Percentiles rank a stretch among this genome's conserved stretches.
Conservation (phyloP, 2,113 vertebrate species). For the Cranoglanis bouderius region DNA sequence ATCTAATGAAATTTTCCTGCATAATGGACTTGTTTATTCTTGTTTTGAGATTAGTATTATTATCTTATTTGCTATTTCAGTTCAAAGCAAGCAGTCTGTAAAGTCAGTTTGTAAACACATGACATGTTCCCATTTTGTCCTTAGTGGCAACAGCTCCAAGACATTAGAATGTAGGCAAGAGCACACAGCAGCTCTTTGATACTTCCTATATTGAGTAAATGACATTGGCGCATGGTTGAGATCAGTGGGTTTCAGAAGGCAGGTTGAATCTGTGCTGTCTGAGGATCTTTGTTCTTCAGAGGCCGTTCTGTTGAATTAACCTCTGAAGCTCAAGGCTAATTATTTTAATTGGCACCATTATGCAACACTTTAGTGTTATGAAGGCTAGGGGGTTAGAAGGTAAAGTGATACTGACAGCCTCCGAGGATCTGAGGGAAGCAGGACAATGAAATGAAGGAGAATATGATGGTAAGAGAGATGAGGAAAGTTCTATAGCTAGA, state of each 20-base stretch:
- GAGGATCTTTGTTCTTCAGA: not conserved
- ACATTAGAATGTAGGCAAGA: not conserved
- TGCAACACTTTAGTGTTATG: slow-evolving; percentile 36
- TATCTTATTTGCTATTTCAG: slow-evolving; percentile 4
- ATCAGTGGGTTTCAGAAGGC: slow-evolving; percentile 24
- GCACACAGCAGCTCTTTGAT: slow-evolving; percentile 30
- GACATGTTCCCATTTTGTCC: not conserved
- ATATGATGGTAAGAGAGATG: not conserved
- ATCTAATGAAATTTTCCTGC: slow-evolving; percentile 12
- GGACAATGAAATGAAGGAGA: not conserved
- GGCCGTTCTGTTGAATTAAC: slow-evolving; percentile 24
- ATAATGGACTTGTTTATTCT: slow-evolving; percentile 29
- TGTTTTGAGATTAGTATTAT: slow-evolving; percentile 31
- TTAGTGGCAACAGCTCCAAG: not conserved
- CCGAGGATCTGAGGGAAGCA: not conserved
- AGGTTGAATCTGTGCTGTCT: slow-evolving; percentile 14
- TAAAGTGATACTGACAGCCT: not conserved
- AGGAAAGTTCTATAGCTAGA: not conserved
- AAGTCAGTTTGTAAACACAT: not conserved
- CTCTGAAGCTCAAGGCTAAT: slow-evolving; percentile 28
- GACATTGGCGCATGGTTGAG: slow-evolving; percentile 29
- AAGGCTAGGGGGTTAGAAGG: not conserved
- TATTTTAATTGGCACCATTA: slow-evolving; percentile 44
- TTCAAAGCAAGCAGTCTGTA: not conserved
- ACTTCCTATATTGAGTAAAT: slow-evolving; percentile 1